Conservation (phyloP, 2,113 vertebrate species). For the Porphyrio hochstetteri region DNA sequence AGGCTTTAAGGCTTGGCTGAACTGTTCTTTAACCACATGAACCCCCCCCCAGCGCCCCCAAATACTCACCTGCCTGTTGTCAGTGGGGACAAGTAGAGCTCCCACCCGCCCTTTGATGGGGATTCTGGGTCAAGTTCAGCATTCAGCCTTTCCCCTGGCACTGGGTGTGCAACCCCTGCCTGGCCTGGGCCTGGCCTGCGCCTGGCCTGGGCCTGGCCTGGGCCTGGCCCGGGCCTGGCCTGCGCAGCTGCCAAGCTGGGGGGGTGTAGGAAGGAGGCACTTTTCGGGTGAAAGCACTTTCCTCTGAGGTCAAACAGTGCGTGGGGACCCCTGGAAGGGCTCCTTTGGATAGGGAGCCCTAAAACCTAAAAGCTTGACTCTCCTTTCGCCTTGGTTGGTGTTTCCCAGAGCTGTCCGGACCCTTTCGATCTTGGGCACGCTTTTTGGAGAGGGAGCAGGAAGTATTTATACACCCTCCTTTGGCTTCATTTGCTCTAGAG, state of each 20-base stretch:
- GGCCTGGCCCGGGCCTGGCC: accelerated
- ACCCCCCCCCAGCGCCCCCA: neutral
- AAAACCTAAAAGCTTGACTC: neutral
- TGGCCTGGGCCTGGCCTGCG: accelerated
- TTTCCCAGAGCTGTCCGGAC: neutral
- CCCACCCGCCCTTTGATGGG: neutral
- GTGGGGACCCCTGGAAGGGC: neutral
- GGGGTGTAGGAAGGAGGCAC: neutral
- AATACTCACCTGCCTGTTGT: neutral
- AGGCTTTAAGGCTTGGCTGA: neutral
- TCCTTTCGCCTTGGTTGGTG: neutral
- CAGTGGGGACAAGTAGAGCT: neutral
- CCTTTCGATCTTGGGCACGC: neutral
- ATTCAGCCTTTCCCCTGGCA: neutral
- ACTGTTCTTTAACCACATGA: neutral
- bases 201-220: accelerated
- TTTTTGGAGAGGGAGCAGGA: neutral
- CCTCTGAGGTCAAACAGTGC: neutral
- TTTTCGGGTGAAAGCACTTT: neutral
- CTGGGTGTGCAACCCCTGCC: neutral
- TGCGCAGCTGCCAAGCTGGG: neutral
- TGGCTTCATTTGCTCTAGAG: slow-evolving; percentile 37
- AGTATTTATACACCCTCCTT: neutral
- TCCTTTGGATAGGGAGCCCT: neutral
- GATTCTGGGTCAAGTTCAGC: neutral